Base-by-base conservation (phyloP, 2,797 vertebrate species). In the Acipenser oxyrinchus region DNA sequence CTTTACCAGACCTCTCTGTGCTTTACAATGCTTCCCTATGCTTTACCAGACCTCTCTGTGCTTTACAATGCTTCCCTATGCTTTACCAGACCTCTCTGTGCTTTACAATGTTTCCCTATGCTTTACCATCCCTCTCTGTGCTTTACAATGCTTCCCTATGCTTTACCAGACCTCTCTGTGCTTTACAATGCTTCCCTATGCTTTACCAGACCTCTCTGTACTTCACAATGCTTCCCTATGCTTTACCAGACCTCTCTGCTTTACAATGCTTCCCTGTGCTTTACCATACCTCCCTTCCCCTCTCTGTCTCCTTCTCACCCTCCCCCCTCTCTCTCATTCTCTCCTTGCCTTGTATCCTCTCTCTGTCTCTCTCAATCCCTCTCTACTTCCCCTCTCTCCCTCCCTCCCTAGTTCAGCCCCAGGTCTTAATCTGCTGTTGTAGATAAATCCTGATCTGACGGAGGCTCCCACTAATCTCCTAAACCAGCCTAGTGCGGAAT, bases 271-370 rank as follows among this genome's bases (percentile, higher is more conserved):
- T 23, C 65, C 8, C 61, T 10, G 51, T 65, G 1, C 73, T 73
- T 79, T 75, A 74, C 74, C 69, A 73, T 60, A 67, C 66, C 70
- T 23, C 72, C 66, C 70, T 70, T 71, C 70, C 18, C 67, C 68
- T 69, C 9, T 67, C 9, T 15, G 58, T 63, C 66, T 61, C 72
- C 57, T 52, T 49, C 57, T 68, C 65, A 58, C 59, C 70, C 66
- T 70, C 70, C 72, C 70, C 66, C 66, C 57, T 18, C 15, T 18
- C 15, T 18, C 15, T 18, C 15, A 18, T 18, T 18, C 15, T 1
- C 15, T 18, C 15, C 15, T 18, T 18, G 15, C 15, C 15, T 18
- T 18, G 15, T 18, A 18, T 18, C 15, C 15, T 18, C 15, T 18
- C 15, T 18, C 15, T 18, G 15, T 18, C 60, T 49, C 68, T 75